A percentile compares a stretch with the other conserved stretches of the same genome.
These are phyloP conservation scores for Neotragus pygmaeus DNA, from an alignment of 2,113 vertebrate species.

Conservation along the genomic window DNA sequence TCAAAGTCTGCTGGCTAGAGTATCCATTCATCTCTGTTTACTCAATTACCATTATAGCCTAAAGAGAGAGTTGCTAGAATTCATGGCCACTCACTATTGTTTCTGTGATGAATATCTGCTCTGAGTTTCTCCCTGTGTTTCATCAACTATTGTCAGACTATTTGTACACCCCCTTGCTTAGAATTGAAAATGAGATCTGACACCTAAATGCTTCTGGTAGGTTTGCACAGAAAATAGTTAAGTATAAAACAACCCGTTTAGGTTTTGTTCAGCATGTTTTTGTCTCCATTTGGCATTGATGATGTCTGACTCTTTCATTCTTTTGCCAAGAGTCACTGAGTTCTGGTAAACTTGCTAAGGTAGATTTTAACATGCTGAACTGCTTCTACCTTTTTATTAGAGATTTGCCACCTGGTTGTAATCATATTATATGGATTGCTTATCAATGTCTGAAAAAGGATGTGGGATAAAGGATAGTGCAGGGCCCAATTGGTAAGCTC, in stretches of 20 bases:
- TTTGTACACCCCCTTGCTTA: not conserved
- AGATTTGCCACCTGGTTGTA: not conserved
- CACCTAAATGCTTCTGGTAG: constrained; percentile 14
- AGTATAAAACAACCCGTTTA: not conserved
- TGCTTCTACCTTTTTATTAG: not conserved
- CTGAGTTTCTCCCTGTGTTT: not conserved
- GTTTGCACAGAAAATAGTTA: not conserved
- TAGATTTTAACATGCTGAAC: not conserved
- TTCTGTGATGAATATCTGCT: not conserved
- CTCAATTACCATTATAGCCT: not conserved
- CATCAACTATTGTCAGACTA: not conserved
- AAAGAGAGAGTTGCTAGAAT: not conserved
- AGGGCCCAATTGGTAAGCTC: not conserved
- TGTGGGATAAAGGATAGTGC: not conserved
- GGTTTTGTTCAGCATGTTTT: not conserved
- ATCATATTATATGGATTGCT: not conserved
- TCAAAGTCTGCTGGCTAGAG: not conserved
- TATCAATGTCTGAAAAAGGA: not conserved
- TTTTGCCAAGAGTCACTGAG: not conserved
- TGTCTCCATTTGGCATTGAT: not conserved
- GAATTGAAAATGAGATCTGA: not conserved
- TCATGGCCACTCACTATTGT: not conserved
- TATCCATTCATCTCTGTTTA: not conserved
- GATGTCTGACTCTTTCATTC: not conserved
- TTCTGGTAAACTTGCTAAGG: not conserved